Base-by-base conservation (phyloP, 2,113 vertebrate species). In the Cercopithecus mona region DNA sequence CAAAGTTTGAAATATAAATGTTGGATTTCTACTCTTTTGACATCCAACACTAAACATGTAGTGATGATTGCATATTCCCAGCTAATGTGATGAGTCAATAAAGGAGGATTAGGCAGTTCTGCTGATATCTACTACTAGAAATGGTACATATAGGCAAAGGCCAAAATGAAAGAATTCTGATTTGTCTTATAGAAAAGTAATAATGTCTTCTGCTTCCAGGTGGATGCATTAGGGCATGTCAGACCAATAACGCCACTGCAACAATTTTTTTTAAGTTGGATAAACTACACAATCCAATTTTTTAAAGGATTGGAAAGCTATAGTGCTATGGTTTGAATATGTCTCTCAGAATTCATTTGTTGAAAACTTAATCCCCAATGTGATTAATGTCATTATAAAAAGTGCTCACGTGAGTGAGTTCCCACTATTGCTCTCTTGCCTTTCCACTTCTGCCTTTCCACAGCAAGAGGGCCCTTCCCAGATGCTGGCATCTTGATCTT, bases 331-430 rank as follows among this genome's bases (percentile, higher is more conserved):
- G 35, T 23, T 12, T 85, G 23, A 48, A 45, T 13, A 4, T 45
- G 59, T 27, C 32, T 45, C 43, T n/a, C 30, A 55, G 72, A 55
- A 55, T 8, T n/a, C 13, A 43, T 11, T 20, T 35, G 27, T 45
- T 35, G 11, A 16, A 66, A 55, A 76, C 22, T 55, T 38, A 43
- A 66, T 45, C 59, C 11, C 70, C 43, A 59, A 0, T 5, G n/a
- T 88, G 35, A 25, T 18, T 0, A 61, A 10, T 27, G 18, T 66
- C 50, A 16, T 64, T 27, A 1, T 32, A 30, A 20, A 78, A 55
- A 50, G 2, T 1, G 12, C 1, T 57, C 48, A 0, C 8, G 57
- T 8, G 8, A 12, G 16, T 25, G 2, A 5, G 30, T n/a, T 40
- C 11, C 61, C 50, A 40, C 7, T 0, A 25, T 45, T 23, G 23